Conservation (phyloP, 2,888 invertebrate species). For the Perizoma affinitatum region DNA sequence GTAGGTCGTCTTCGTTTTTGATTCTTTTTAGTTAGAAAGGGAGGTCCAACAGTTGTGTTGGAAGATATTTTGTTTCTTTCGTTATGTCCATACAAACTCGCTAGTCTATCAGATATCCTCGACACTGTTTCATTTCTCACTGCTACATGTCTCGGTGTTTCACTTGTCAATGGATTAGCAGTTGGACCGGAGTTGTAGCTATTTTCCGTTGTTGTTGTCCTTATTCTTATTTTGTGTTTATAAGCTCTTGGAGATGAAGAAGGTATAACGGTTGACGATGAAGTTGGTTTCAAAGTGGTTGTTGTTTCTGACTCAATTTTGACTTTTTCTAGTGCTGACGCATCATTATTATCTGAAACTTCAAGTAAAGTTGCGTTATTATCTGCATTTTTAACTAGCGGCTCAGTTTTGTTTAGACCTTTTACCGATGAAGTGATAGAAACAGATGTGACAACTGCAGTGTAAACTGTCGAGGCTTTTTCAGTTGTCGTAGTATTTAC, state of each 20-base stretch:
- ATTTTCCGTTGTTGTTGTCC: slow-evolving; percentile 72
- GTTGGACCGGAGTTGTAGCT: slow-evolving; percentile 53
- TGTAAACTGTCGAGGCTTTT: slow-evolving; percentile 77
- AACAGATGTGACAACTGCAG: slow-evolving; percentile 80
- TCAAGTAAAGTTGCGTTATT: slow-evolving; percentile 49
- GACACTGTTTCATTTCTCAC: slow-evolving; percentile 51
- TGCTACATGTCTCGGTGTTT: slow-evolving; percentile 45
- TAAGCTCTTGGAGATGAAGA: slow-evolving; percentile 51
- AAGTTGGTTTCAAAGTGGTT: slow-evolving; percentile 35
- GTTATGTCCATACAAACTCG: slow-evolving; percentile 58
- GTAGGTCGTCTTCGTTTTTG: slow-evolving; percentile 72
- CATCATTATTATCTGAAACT: slow-evolving; percentile 47
- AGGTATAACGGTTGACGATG: slow-evolving; percentile 41
- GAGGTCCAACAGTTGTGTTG: slow-evolving; percentile 41
- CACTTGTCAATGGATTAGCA: slow-evolving; percentile 63
- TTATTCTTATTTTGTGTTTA: slow-evolving; percentile 70
- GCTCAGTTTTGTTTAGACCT: slow-evolving; percentile 73
- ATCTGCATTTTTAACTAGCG: slow-evolving; percentile 54
- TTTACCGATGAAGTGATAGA: slow-evolving; percentile 81
- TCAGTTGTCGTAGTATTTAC: slow-evolving; percentile 73
- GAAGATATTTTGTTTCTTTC: slow-evolving; percentile 54
- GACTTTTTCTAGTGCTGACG: slow-evolving; percentile 46
- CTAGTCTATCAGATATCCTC: slow-evolving; percentile 61
- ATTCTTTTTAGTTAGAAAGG: slow-evolving; percentile 61
- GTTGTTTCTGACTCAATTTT: slow-evolving; percentile 60